Evolutionary conservation across 2,888 invertebrate species (phyloP), one percentile per base, ranked within the genome.

Genomic region (Drosophila imparisetae): DNA sequence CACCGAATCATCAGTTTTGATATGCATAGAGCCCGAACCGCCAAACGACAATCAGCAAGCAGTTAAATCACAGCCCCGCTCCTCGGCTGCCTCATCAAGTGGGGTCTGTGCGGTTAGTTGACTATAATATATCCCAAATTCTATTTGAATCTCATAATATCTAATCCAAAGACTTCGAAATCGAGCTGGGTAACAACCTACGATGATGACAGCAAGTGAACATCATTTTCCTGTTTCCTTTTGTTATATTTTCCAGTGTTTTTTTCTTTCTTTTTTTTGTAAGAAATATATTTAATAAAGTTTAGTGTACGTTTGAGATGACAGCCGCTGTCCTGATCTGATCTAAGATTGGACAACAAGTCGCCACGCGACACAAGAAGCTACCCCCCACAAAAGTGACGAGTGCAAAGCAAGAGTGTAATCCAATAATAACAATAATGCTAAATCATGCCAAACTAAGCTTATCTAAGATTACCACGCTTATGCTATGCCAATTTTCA

Each of bases 271-370:
- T 52, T 45, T 53, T 53, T 67, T 58, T 57, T 15, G 18, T 55
- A 54, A 55, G 64, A 80, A 54, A 76, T 80, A 73, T 79, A 29
- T 54, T 52, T 80, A 80, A 65, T 79, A 77, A 79, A 73, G 65
- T 79, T 72, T 45, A 66, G 62, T 80, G 64, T 53, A 49, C 50
- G 52, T 69, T 75, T 45, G 32, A 69, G 50, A 30, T 21, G 54
- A 57, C 21, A 24, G 34, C 7, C 38, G 49, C 52, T 36, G 24
- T 10, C 4, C n/a, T 13, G 48, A 29, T 32, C 5, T 34, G 50
- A 69, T 74, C 27, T 40, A 21, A 68, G 60, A 68, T 65, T 58
- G 42, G 42, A 34, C 15, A 18, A 42, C 27, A 45, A 66, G 40
- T 21, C 21, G n/a, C 30, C 32, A 29, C 50, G 70, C 27, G 38